phyloP scores from a whole-genome alignment of 1,140 invertebrate genomes.

The Agrypnia vestita region DNA sequence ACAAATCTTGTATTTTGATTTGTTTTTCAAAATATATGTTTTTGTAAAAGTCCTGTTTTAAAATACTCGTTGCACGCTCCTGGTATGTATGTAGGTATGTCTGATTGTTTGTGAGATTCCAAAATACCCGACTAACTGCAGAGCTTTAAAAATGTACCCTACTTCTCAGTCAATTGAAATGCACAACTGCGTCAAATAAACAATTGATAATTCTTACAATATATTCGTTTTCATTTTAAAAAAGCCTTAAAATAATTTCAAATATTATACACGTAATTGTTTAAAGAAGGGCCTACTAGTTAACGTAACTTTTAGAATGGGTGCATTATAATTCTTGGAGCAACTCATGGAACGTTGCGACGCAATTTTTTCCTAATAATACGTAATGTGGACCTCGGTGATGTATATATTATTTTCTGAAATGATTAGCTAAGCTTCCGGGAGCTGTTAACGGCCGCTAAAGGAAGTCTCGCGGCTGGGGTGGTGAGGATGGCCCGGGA shows the following conservation, averaged over 20 bases:
- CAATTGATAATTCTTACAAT: constrained; percentile 27
- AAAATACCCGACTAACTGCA: constrained; percentile 1
- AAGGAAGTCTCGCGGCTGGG: constrained; percentile 70
- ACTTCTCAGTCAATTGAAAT: constrained; percentile 25
- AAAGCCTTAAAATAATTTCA: constrained; percentile 15
- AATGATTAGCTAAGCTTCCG: constrained; percentile 33
- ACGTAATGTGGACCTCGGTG: constrained; percentile 58
- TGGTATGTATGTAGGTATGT: no score
- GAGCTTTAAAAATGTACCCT: not conserved
- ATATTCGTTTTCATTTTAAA: constrained; percentile 21
- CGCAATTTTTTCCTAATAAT: constrained; percentile 52
- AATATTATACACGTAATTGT: constrained; percentile 12
- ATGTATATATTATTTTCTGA: constrained; percentile 51
- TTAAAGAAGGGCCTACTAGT: constrained; percentile 9
- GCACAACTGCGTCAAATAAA: constrained; percentile 26
- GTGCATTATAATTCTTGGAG: constrained; percentile 35
- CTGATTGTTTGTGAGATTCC: constrained; percentile 33
- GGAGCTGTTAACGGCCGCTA: constrained; percentile 47
- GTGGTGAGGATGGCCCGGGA: constrained; percentile 63
- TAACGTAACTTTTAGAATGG: constrained; percentile 23
- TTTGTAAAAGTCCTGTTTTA: no score
- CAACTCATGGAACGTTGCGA: constrained; percentile 42
- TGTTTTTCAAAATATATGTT: no score
- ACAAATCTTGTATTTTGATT: no score
- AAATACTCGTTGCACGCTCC: no score